A percentile compares a stretch with the other conserved stretches of the same genome.
Conservation (phyloP, 2,113 vertebrate species). For the Callipepla californica region DNA sequence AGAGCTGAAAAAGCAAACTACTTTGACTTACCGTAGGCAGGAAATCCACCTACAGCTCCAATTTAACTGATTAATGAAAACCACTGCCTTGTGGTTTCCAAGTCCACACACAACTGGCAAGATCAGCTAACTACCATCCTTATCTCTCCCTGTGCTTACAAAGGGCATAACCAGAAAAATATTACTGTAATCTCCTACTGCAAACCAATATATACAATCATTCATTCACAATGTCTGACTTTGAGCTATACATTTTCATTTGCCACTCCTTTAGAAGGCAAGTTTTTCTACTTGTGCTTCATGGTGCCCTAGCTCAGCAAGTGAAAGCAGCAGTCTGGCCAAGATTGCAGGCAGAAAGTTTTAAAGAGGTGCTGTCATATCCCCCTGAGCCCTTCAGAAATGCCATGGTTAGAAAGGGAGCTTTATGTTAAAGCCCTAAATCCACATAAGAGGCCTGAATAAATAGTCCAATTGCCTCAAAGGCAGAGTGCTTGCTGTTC, state of each 20-base stretch:
- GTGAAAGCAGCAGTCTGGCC: neutral
- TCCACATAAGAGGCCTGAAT: neutral
- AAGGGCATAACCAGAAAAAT: neutral
- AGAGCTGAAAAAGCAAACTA: neutral
- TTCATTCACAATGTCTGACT: neutral
- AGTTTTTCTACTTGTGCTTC: constrained; percentile 45
- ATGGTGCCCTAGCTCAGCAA: neutral
- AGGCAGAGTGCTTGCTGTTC: neutral
- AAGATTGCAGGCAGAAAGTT: neutral
- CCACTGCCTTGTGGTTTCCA: constrained; percentile 9
- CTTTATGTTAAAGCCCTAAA: neutral
- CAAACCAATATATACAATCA: neutral
- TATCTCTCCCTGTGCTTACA: neutral
- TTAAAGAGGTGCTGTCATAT: neutral
- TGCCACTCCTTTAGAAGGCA: neutral
- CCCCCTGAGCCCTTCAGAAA: neutral
- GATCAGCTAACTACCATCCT: constrained; percentile 1
- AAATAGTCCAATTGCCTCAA: neutral
- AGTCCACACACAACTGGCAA: constrained; percentile 20
- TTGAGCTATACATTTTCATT: neutral
- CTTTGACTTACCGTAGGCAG: neutral
- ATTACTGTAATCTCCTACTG: neutral
- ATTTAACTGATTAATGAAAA: constrained; percentile 5
- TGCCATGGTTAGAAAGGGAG: neutral
- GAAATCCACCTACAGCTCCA: constrained; percentile 26